Evolutionary conservation across 2,113 vertebrate species (phyloP).

Genomic region (Tympanuchus pallidicinctus): DNA sequence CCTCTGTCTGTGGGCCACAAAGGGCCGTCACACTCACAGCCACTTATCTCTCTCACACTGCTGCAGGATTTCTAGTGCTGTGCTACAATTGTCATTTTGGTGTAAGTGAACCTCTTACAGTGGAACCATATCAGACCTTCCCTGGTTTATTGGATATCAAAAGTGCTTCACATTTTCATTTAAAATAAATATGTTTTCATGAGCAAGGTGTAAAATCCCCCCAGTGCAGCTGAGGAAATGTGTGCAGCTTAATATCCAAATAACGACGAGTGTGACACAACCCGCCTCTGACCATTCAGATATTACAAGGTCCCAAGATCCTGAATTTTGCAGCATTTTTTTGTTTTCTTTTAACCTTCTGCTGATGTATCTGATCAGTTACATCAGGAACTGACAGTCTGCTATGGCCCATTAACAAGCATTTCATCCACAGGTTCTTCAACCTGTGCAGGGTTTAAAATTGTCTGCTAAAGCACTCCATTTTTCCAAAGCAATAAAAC

Average conservation of each 20-base stretch:
- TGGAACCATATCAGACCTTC: neutral
- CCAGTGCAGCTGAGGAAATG: neutral
- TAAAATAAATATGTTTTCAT: neutral
- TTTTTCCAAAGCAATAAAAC: neutral
- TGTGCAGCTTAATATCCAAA: neutral
- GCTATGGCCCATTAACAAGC: neutral
- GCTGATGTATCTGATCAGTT: neutral
- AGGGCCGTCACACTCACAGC: neutral
- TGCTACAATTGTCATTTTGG: neutral
- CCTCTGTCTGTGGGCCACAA: neutral
- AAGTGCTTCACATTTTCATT: neutral
- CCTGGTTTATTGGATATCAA: neutral
- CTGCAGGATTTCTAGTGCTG: accelerated
- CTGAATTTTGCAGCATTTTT: neutral
- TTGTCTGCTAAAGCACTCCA: neutral
- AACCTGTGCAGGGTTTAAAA: neutral
- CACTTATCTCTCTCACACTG: neutral
- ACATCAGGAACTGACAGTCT: neutral
- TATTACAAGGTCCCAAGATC: neutral
- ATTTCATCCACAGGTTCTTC: neutral
- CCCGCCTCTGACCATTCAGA: neutral
- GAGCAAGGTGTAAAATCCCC: neutral
- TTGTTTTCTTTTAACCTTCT: neutral
- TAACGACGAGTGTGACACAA: neutral
- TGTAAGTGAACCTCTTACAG: neutral